These are phyloP conservation scores for Salarias fasciatus DNA, from an alignment of 2,797 vertebrate species.

Conservation along the genomic window DNA sequence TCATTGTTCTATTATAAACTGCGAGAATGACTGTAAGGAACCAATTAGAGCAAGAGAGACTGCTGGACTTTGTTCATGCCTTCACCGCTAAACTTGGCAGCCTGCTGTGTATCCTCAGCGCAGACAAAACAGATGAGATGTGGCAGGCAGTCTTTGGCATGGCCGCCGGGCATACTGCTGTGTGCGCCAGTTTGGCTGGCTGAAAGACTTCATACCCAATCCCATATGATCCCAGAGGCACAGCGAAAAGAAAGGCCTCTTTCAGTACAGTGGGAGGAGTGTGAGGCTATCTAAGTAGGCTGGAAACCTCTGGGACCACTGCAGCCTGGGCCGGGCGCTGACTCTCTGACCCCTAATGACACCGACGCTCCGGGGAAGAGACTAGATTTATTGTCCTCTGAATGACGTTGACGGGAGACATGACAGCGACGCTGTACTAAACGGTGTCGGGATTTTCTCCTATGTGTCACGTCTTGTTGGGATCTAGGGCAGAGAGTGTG, in stretches of 20 bases:
- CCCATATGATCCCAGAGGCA: conserved; percentile 59
- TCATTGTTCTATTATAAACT: neutral
- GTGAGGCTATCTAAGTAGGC: conserved; percentile 46
- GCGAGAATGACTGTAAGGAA: conserved; percentile 25
- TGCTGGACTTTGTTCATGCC: conserved; percentile 18
- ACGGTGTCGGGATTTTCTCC: neutral
- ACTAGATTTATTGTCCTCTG: neutral
- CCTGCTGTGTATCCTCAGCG: conserved; percentile 30
- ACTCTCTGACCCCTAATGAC: conserved; percentile 48
- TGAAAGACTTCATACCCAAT: conserved; percentile 57
- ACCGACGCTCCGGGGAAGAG: conserved; percentile 8
- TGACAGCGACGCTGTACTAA: conserved; percentile 1
- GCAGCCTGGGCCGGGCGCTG: conserved; percentile 18
- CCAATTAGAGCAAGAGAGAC: conserved; percentile 28
- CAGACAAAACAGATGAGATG: conserved; percentile 69
- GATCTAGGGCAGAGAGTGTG: too few species aligned
- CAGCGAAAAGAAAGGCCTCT: conserved; percentile 67
- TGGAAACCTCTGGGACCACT: conserved; percentile 42
- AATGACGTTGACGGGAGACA: neutral
- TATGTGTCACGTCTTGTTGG: neutral
- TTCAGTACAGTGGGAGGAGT: conserved; percentile 60
- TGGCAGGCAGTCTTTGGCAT: conserved; percentile 72
- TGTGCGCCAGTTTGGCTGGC: conserved; percentile 64
- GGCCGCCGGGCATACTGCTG: conserved; percentile 52
- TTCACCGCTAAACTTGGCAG: conserved; percentile 55